Conservation (phyloP, 1,140 invertebrate genomes). For the Euwallacea fornicatus region DNA sequence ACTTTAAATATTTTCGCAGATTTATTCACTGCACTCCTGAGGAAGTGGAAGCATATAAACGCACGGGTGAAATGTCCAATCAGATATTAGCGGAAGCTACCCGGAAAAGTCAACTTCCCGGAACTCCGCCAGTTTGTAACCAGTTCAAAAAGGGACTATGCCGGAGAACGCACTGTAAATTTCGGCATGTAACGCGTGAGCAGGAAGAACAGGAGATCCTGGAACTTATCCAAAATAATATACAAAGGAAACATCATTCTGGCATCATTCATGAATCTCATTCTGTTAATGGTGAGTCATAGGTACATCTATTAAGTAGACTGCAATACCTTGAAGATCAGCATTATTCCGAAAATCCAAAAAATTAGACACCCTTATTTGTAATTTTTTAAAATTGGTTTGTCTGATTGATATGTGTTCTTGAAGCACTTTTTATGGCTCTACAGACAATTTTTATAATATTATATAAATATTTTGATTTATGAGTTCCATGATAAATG, state of each 20-base stretch:
- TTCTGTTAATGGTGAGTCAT: slow-evolving; percentile 28
- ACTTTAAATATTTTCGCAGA: slow-evolving; percentile 45
- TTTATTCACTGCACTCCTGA: slow-evolving; percentile 78
- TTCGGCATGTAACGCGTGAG: slow-evolving; percentile 59
- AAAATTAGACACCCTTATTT: too few species aligned
- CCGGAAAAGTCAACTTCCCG: slow-evolving; percentile 53
- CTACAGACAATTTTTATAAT: too few species aligned
- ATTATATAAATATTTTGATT: too few species aligned
- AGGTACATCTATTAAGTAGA: too few species aligned
- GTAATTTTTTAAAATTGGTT: too few species aligned
- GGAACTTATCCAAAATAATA: slow-evolving; percentile 48
- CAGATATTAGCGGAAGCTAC: slow-evolving; percentile 58
- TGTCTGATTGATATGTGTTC: too few species aligned
- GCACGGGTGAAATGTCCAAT: slow-evolving; percentile 67
- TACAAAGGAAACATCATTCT: slow-evolving; percentile 37
- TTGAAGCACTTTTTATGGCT: too few species aligned
- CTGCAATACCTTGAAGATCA: too few species aligned
- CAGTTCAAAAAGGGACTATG: slow-evolving; percentile 77
- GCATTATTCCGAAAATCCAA: too few species aligned
- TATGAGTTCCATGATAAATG: too few species aligned
- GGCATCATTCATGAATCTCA: slow-evolving; percentile 42
- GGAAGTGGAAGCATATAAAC: slow-evolving; percentile 74
- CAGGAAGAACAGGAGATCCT: slow-evolving; percentile 54
- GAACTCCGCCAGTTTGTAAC: slow-evolving; percentile 67
- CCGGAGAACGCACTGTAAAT: slow-evolving; percentile 57